Conservation (phyloP, 2,113 vertebrate genomes). For the Malurus melanocephalus region DNA sequence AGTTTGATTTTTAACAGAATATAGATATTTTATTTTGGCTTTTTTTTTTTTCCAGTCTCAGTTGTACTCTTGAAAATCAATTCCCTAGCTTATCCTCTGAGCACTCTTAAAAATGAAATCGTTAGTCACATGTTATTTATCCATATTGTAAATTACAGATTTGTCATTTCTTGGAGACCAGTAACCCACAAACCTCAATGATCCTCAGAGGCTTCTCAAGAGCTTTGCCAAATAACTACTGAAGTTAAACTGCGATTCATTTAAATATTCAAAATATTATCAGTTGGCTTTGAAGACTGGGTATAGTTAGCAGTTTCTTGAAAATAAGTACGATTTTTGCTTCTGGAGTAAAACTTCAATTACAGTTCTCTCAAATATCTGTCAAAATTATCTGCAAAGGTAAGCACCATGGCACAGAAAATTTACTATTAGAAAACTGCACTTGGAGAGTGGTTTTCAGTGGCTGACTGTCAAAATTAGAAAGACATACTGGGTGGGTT, state of each 20-base stretch:
- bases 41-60: background rate
- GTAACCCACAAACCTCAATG: background rate
- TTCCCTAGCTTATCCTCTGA: background rate
- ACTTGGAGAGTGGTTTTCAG: background rate
- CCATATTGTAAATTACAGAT: background rate
- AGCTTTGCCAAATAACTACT: background rate
- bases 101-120: background rate
- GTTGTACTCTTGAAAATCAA: background rate
- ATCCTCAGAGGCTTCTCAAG: background rate
- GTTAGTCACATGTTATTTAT: background rate
- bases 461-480: background rate
- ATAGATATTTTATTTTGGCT: background rate
- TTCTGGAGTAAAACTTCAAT: background rate
- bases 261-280: background rate
- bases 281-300: background rate
- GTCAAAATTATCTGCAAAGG: background rate
- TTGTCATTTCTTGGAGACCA: background rate
- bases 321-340: background rate
- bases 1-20: constrained; percentile 1
- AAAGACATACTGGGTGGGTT: background rate
- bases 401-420: background rate
- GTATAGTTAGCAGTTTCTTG: background rate
- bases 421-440: background rate
- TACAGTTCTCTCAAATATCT: background rate
- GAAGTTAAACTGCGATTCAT: background rate